Evolutionary conservation across 2,888 invertebrate species (phyloP).

Genomic region (Drosophila merina): DNA sequence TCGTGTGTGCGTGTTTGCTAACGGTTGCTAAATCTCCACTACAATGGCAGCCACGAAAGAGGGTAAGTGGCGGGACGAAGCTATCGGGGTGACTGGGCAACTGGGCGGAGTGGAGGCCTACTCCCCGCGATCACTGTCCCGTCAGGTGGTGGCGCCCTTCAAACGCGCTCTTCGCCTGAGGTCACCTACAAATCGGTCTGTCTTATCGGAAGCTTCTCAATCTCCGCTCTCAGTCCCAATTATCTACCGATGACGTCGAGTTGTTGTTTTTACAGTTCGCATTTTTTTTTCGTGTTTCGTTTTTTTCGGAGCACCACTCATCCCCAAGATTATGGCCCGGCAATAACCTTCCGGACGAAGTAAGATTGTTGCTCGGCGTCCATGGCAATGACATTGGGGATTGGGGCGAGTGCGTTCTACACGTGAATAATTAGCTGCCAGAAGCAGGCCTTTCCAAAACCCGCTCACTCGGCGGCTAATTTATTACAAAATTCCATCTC

Average conservation of each 20-base stretch:
- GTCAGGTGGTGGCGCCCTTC: conserved; percentile 61
- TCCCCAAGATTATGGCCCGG: conserved; percentile 36
- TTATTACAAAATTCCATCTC: conserved; percentile 10
- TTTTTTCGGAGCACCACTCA: conserved; percentile 10
- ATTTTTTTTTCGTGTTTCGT: background rate
- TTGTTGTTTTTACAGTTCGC: background rate
- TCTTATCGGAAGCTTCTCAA: conserved; percentile 43
- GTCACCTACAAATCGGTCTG: conserved; percentile 69
- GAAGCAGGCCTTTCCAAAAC: conserved; percentile 4
- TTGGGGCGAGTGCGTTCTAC: conserved; percentile 50
- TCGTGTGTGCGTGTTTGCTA: background rate
- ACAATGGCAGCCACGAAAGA: background rate
- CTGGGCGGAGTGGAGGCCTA: background rate
- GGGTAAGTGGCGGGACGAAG: background rate
- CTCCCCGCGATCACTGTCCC: conserved; percentile 25
- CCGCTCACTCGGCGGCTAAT: conserved; percentile 10
- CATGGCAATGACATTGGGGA: conserved; percentile 67
- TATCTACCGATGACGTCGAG: conserved; percentile 42
- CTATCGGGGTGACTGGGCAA: background rate
- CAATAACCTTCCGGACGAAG: conserved; percentile 36
- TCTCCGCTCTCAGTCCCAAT: conserved; percentile 28
- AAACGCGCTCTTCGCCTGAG: conserved; percentile 60
- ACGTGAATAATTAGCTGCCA: conserved; percentile 14
- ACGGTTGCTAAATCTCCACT: background rate
- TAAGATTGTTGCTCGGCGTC: background rate